Evolutionary conservation across 2,888 invertebrate genomes (phyloP).

Genomic region (Macrophya alboannulata): DNA sequence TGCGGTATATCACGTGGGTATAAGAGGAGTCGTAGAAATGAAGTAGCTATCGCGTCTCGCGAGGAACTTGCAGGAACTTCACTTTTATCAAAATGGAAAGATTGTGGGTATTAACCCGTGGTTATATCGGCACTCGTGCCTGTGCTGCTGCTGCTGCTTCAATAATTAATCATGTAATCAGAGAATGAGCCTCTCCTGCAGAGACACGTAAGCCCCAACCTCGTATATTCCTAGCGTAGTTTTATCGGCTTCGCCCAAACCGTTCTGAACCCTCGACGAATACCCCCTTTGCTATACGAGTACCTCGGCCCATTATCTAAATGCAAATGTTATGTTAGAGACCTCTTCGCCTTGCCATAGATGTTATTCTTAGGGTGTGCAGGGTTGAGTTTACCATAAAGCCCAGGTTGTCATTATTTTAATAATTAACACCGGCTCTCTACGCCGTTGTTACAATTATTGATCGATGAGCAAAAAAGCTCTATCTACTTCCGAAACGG

Average conservation of each 20-base stretch:
- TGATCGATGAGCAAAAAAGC: background rate
- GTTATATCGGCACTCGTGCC: conserved; percentile 5
- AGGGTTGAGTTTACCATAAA: background rate
- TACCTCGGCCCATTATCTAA: conserved; percentile 44
- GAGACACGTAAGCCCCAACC: background rate
- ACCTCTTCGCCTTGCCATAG: conserved; percentile 37
- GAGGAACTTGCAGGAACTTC: background rate
- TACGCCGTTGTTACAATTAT: background rate
- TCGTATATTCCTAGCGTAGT: conserved; percentile 14
- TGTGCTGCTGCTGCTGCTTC: background rate
- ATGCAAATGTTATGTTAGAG: conserved; percentile 45
- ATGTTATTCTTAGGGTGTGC: background rate
- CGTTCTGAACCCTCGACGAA: conserved; percentile 18
- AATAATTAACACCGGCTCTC: conserved; percentile 1
- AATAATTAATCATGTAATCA: conserved; percentile 31
- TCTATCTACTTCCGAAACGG: background rate
- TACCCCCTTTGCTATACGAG: background rate
- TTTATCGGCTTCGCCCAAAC: background rate
- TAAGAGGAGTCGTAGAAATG: background rate
- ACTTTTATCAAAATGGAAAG: background rate
- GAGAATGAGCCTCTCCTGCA: background rate
- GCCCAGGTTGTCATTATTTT: conserved; percentile 18
- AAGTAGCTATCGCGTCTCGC: background rate
- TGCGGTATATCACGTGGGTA: background rate
- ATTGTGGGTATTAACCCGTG: background rate